phyloP scores from a whole-genome alignment of 2,888 invertebrate species.

The Chironomus tentans region DNA sequence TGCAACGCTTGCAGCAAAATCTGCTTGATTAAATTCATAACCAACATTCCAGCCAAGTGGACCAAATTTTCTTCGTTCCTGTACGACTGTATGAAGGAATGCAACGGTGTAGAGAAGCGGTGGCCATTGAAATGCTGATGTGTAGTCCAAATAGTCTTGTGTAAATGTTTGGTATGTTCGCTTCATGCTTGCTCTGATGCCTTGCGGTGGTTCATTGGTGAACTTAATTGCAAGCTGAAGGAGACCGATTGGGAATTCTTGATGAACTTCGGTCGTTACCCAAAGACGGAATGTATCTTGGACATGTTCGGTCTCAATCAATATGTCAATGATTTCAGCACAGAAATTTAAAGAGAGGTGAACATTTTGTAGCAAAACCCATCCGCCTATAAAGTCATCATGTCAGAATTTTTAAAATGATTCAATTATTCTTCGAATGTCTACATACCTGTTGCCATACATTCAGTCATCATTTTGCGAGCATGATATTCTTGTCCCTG shows the following conservation, averaged over 20 bases:
- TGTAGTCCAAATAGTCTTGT: slow-evolving; percentile 88
- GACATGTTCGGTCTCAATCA: slow-evolving; percentile 74
- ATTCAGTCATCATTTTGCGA: slow-evolving; percentile 68
- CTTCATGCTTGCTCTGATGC: slow-evolving; percentile 86
- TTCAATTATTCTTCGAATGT: not conserved
- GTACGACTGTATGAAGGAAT: slow-evolving; percentile 90
- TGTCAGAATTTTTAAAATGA: not conserved
- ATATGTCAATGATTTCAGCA: slow-evolving; percentile 80
- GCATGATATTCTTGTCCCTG: slow-evolving; percentile 90
- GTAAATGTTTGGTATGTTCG: slow-evolving; percentile 82
- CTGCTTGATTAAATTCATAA: slow-evolving; percentile 90
- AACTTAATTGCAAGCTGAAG: slow-evolving; percentile 92
- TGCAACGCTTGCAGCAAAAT: slow-evolving; percentile 90
- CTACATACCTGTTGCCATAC: slow-evolving; percentile 50
- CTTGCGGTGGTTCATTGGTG: slow-evolving; percentile 95
- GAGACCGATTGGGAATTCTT: slow-evolving; percentile 82
- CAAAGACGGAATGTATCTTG: slow-evolving; percentile 80
- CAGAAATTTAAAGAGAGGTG: slow-evolving; percentile 93
- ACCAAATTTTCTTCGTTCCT: slow-evolving; percentile 91
- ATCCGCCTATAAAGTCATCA: slow-evolving; percentile 53
- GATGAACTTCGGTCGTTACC: slow-evolving; percentile 91
- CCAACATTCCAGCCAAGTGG: slow-evolving; percentile 96
- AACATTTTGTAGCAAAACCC: slow-evolving; percentile 92
- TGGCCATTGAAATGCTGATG: slow-evolving; percentile 86
- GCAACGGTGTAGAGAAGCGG: slow-evolving; percentile 87